Base-by-base conservation (phyloP, 2,113 vertebrate genomes). In the Sterna hirundo region DNA sequence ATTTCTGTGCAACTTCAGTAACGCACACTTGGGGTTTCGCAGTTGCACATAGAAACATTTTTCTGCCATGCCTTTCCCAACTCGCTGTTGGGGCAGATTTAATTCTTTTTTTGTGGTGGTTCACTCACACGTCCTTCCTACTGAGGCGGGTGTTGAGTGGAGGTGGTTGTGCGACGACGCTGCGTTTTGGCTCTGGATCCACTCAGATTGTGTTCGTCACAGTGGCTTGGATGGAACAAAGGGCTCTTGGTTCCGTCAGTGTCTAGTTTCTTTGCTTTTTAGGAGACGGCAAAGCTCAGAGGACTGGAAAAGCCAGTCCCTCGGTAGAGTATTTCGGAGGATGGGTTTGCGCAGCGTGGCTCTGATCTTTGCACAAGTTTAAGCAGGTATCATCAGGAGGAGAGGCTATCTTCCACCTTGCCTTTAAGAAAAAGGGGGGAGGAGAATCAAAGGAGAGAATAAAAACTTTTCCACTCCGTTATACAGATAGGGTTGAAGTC, bases 121-220 rank as follows among this genome's bases (percentile, higher is more conserved):
- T 32, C 6, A 12, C 6, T 26, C 14, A 13, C 1, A 0, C 2
- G 6, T 18, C 54, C 1, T 0, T 30, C 1, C 0, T 34, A 2
- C 34, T 1, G 1, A 10, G 52, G 44, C 0, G 1, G 27, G 18
- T 2, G n/a, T 13, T 7, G 44, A 44, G 61, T 1, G 11, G 38
- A 52, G 66, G 22, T 5, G 55, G 13, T 3, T 30, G 34, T 29
- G 34, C 11, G 17, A 30, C 1, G 5, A 49, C 11, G 1, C 47
- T 14, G 30, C 3, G 1, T 30, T n/a, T 51, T 21, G 26, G 34
- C 15, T n/a, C 23, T 6, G 5, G 5, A 9, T 26, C 15, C 5
- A 38, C 27, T 46, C 9, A 2, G 44, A 5, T 9, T 18, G 23
- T 0, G 4, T 22, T 47, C 4, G 2, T 17, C 38, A 29, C 29